phyloP scores from a whole-genome alignment of 1,140 invertebrate genomes.

The Brachionus sp. region DNA sequence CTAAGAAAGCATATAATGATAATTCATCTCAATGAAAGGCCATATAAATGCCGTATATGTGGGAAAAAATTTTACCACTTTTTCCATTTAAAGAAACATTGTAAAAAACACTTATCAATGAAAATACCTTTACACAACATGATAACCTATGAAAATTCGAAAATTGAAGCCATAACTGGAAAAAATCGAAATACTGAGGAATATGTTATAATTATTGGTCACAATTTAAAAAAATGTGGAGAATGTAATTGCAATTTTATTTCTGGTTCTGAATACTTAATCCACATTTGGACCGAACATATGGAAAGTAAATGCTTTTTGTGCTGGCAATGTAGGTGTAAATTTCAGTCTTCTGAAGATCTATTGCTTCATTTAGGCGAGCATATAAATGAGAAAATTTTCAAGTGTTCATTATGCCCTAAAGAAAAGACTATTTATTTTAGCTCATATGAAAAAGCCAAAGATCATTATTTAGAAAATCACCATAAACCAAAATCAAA shows the following conservation, averaged over 20 bases:
- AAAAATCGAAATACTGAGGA: neutral
- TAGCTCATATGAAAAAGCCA: neutral
- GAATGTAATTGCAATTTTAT: neutral
- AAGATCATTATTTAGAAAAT: neutral
- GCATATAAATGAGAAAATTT: neutral
- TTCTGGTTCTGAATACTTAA: neutral
- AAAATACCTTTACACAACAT: neutral
- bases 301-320: neutral
- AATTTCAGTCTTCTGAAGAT: neutral
- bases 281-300: neutral
- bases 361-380: neutral
- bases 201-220: neutral
- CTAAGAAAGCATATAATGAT: constrained; percentile 22
- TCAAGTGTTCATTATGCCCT: neutral
- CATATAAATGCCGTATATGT: constrained; percentile 8
- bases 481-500: neutral
- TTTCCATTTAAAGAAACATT: neutral
- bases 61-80: neutral
- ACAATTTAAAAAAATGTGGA: neutral
- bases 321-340: neutral
- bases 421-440: neutral
- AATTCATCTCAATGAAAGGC: constrained; percentile 26
- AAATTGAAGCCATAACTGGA: neutral
- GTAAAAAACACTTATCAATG: neutral
- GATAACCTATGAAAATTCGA: constrained; percentile 13